A percentile compares a stretch with the other conserved stretches of the same genome.
These are phyloP conservation scores for Lutjanus argentimaculatus DNA, from an alignment of 2,797 vertebrate genomes.

Conservation along the genomic window DNA sequence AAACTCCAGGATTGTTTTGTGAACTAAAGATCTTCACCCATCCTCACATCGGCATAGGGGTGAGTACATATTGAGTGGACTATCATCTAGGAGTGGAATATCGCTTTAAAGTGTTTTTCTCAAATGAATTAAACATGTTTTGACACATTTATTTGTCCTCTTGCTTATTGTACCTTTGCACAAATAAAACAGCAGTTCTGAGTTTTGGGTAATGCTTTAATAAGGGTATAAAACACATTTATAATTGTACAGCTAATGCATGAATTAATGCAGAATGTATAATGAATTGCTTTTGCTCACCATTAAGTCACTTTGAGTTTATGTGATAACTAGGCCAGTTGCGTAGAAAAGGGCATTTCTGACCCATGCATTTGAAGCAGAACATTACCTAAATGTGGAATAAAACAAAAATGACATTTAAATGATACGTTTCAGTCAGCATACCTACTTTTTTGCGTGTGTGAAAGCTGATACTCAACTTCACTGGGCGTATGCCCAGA, in stretches of 20 bases:
- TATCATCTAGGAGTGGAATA: too few relatives aligned
- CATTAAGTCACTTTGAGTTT: background rate
- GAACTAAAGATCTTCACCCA: too few relatives aligned
- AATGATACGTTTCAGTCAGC: too few relatives aligned
- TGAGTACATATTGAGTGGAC: too few relatives aligned
- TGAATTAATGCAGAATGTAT: background rate
- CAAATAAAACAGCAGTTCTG: background rate
- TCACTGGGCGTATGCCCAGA: background rate
- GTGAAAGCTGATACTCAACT: background rate
- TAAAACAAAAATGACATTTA: too few relatives aligned
- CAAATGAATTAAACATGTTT: background rate
- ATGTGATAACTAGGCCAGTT: background rate
- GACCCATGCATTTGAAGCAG: background rate
- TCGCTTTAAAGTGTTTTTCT: too few relatives aligned
- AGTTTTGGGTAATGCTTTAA: background rate
- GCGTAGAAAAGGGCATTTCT: background rate
- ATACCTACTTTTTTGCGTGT: background rate
- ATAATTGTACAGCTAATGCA: background rate
- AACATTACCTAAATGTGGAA: background rate
- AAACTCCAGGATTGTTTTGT: too few relatives aligned
- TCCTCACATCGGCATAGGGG: too few relatives aligned
- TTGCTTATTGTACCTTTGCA: background rate
- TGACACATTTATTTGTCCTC: background rate
- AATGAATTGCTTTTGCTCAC: background rate
- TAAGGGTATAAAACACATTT: background rate